A percentile compares a stretch with the other conserved stretches of the same genome.
phyloP scores from a whole-genome alignment of 1,140 invertebrate species.

The Idris sp. region DNA sequence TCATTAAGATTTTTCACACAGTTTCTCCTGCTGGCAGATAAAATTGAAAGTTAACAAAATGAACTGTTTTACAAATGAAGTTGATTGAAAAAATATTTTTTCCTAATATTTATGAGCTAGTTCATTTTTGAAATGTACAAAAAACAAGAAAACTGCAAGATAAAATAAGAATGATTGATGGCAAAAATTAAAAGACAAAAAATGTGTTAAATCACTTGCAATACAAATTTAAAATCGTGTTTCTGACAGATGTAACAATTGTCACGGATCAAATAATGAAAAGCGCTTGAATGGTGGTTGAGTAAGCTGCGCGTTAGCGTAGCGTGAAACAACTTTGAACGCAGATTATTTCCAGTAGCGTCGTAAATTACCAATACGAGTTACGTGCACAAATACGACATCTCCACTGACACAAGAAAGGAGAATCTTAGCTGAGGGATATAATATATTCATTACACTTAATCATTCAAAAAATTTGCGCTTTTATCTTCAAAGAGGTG shows the following conservation, averaged over 20 bases:
- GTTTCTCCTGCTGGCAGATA: constrained; percentile 20
- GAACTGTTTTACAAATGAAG: background rate
- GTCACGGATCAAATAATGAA: constrained; percentile 51
- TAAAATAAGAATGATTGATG: too few species aligned
- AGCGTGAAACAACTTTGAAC: constrained; percentile 56
- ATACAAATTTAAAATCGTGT: constrained; percentile 26
- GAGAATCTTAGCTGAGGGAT: constrained; percentile 46
- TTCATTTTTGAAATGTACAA: too few species aligned
- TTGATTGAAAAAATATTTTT: too few species aligned
- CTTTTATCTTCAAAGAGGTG: constrained; percentile 51
- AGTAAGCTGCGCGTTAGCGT: constrained; percentile 28
- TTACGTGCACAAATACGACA: constrained; percentile 57
- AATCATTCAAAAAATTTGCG: constrained; percentile 57
- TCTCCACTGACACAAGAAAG: constrained; percentile 61
- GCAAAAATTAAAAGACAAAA: too few species aligned
- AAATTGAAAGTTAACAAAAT: constrained; percentile 2
- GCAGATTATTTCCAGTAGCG: constrained; percentile 59
- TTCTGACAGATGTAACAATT: constrained; percentile 34
- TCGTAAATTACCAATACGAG: constrained; percentile 59
- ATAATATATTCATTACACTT: constrained; percentile 63
- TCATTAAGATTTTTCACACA: constrained; percentile 29
- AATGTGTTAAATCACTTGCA: background rate
- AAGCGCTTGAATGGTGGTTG: constrained; percentile 21
- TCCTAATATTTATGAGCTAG: too few species aligned
- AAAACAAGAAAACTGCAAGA: too few species aligned